Conservation (phyloP, 2,113 vertebrate species). For the Vicugna pacos region DNA sequence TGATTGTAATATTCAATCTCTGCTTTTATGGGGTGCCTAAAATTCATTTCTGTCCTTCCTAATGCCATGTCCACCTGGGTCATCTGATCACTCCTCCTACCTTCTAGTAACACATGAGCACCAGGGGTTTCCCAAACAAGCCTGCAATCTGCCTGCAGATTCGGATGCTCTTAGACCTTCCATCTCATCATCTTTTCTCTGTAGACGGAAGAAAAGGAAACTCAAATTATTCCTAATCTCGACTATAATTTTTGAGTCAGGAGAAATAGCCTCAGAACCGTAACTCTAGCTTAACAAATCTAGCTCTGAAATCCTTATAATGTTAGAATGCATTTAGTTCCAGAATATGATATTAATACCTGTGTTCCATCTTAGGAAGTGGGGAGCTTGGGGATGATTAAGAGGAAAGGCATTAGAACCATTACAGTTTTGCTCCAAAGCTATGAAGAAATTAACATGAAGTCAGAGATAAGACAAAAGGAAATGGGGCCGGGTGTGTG, state of each 20-base stretch:
- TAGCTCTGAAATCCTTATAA: constrained; percentile 1
- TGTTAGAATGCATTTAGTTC: background rate
- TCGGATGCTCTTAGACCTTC: background rate
- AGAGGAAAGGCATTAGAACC: background rate
- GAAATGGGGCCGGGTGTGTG: background rate
- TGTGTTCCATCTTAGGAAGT: background rate
- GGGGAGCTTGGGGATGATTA: background rate
- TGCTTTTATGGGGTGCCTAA: background rate
- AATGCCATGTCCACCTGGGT: background rate
- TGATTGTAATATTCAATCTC: background rate
- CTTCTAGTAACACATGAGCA: background rate
- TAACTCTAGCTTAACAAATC: constrained; percentile 40
- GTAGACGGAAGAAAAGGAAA: background rate
- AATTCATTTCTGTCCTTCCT: background rate
- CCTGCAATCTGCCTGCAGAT: background rate
- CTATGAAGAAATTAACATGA: background rate
- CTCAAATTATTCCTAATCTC: background rate
- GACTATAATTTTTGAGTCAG: background rate
- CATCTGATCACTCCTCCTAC: background rate
- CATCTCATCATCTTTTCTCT: background rate
- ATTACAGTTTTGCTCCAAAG: constrained; percentile 1
- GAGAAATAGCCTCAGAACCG: constrained; percentile 34
- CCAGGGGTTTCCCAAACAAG: background rate
- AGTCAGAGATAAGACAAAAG: background rate
- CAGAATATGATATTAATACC: background rate